Base-by-base conservation (phyloP, 2,888 invertebrate species). In the Cheilosia vulpina region DNA sequence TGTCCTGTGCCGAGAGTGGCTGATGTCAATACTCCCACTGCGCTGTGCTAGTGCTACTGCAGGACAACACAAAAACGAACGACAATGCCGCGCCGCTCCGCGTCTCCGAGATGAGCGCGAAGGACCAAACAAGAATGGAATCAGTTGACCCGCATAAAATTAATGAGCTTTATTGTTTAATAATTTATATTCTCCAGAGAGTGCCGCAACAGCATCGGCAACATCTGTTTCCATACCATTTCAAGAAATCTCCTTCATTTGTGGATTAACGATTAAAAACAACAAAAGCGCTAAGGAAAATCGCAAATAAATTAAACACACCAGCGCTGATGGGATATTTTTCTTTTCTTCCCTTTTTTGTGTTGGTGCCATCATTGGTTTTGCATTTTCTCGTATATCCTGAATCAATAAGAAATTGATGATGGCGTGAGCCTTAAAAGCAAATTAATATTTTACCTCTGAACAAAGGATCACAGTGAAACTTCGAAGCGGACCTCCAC, bases 101-200 rank as follows among this genome's bases (percentile, higher is more conserved):
- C 65, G 27, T 57, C 84, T 52, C 50, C 52, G 47, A 38, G 65
- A 68, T 62, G 41, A 50, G n/a, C 50, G 53, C 62, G 4, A 60
- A 50, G 62, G 43, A 52, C 41, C 38, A 50, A 58, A 60, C 27
- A 75, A 75, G 75, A 81, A 81, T 72, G 72, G 71, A 85, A 85
- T 81, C 80, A 85, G 80, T 81, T 85, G 85, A 85, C 85, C 85
- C 85, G 85, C 72, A 85, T 85, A 85, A 80, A 85, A 85, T 85
- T 85, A 85, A 85, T 85, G 85, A 85, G 80, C 85, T 80, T 85
- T 80, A 85, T 85, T 85, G 81, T 77, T 85, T 72, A 81, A 85
- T 85, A 80, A 85, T 85, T 85, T 76, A 85, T 81, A 77, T 58
- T 72, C 85, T 63, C 68, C 17, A 63, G 85, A 63, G 85, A 78